phyloP scores from a whole-genome alignment of 2,797 vertebrate genomes.

The Rhinichthys osculus region DNA sequence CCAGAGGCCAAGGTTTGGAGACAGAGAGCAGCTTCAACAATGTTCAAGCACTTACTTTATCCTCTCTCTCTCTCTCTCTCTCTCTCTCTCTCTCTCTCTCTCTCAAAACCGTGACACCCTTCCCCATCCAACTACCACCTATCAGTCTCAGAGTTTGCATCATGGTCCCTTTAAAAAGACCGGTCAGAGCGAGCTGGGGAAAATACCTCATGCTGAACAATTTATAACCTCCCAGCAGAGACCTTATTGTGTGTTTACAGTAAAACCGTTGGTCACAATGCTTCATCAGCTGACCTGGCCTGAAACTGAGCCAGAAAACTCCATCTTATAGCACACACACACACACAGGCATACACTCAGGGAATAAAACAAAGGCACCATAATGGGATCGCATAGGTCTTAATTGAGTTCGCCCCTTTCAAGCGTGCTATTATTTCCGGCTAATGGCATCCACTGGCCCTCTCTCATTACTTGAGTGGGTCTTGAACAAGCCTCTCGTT shows the following conservation, averaged over 20 bases:
- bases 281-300: conserved; percentile 33
- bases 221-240: conserved; percentile 72
- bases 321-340: conserved; percentile 39
- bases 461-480: conserved; percentile 76
- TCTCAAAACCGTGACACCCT: conserved; percentile 61
- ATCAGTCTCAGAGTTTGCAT: conserved; percentile 73
- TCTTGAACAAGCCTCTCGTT: conserved; percentile 78
- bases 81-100: conserved; percentile 7
- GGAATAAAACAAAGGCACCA: conserved; percentile 64
- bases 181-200: conserved; percentile 44
- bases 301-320: not conserved
- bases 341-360: conserved; percentile 25
- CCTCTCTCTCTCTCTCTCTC: conserved; percentile 29
- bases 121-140: conserved; percentile 56
- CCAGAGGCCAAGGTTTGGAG: conserved; percentile 52
- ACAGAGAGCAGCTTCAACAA: conserved; percentile 17
- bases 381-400: conserved; percentile 68
- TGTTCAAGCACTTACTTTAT: conserved; percentile 61
- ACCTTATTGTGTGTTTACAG: conserved; percentile 43
- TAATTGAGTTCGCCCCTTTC: conserved; percentile 75
- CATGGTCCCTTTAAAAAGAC: conserved; percentile 68
- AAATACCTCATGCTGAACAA: conserved; percentile 75
- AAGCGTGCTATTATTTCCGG: conserved; percentile 72
- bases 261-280: conserved; percentile 13
- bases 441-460: conserved; percentile 75